Conservation (phyloP, 2,113 vertebrate species). For the Limanda limanda region DNA sequence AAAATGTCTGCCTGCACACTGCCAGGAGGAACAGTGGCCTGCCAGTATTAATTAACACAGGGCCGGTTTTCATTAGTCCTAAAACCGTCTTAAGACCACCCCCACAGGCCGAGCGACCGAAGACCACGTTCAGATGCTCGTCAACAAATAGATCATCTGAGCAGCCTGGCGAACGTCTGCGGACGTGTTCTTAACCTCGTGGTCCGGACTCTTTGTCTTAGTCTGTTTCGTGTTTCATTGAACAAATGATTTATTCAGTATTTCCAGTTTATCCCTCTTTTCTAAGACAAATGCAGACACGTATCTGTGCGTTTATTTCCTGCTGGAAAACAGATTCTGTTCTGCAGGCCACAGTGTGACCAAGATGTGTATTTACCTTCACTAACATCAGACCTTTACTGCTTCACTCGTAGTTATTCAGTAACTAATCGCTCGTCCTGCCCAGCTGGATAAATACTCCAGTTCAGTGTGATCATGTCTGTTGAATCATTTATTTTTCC, state of each 20-base stretch:
- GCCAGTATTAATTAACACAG: constrained; percentile 79
- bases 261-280: background rate
- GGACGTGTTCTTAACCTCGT: constrained; percentile 1
- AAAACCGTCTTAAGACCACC: constrained; percentile 67
- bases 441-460: background rate
- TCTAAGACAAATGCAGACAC: background rate
- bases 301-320: background rate
- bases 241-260: background rate
- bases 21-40: constrained; percentile 76
- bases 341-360: background rate
- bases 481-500: constrained; percentile 38
- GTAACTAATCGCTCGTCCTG: background rate
- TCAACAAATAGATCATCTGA: constrained; percentile 35
- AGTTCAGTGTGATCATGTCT: constrained; percentile 13
- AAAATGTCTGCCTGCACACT: constrained; percentile 70
- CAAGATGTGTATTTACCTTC: background rate
- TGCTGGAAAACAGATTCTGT: background rate
- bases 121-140: constrained; percentile 33
- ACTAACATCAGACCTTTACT: background rate
- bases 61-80: constrained; percentile 61
- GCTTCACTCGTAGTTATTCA: constrained; percentile 18
- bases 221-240: background rate
- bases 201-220: background rate
- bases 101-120: constrained; percentile 59
- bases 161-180: constrained; percentile 2